Evolutionary conservation across 1,140 invertebrate genomes (phyloP).

Genomic region (Heliconius nattereri): DNA sequence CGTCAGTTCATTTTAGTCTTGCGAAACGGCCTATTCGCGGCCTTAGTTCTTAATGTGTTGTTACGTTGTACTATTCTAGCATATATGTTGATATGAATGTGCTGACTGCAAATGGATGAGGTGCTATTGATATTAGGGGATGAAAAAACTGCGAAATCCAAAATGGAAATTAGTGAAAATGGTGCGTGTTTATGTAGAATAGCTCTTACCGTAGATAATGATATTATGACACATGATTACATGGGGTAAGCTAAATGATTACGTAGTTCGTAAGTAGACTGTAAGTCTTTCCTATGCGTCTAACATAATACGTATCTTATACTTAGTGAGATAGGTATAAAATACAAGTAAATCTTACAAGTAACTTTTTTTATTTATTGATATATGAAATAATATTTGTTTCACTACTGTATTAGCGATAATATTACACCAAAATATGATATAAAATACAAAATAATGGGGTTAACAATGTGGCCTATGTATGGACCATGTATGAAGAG

Average conservation of each 20-base stretch:
- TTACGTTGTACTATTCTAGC: slow-evolving; percentile 7
- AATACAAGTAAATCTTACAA: background rate
- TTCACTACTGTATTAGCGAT: background rate
- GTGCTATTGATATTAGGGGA: slow-evolving; percentile 32
- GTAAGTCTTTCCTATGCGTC: background rate
- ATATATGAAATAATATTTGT: background rate
- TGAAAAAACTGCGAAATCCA: slow-evolving; percentile 59
- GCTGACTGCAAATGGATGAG: slow-evolving; percentile 32
- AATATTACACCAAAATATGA: background rate
- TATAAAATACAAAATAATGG: no score
- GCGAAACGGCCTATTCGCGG: slow-evolving; percentile 58
- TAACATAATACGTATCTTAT: background rate
- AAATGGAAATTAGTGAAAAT: slow-evolving; percentile 67
- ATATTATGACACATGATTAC: slow-evolving; percentile 21
- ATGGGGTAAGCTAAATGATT: slow-evolving; percentile 24
- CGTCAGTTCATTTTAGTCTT: slow-evolving; percentile 64
- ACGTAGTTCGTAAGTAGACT: slow-evolving; percentile 4
- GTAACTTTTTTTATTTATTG: background rate
- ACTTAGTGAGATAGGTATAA: background rate
- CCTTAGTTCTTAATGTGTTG: slow-evolving; percentile 39
- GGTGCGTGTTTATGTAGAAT: slow-evolving; percentile 53
- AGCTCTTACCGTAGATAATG: slow-evolving; percentile 15
- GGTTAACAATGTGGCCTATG: no score
- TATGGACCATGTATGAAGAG: no score
- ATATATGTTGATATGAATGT: slow-evolving; percentile 29